These are phyloP conservation scores for Chinchilla lanigera DNA, from an alignment of 2,113 vertebrate genomes.

Conservation along the genomic window DNA sequence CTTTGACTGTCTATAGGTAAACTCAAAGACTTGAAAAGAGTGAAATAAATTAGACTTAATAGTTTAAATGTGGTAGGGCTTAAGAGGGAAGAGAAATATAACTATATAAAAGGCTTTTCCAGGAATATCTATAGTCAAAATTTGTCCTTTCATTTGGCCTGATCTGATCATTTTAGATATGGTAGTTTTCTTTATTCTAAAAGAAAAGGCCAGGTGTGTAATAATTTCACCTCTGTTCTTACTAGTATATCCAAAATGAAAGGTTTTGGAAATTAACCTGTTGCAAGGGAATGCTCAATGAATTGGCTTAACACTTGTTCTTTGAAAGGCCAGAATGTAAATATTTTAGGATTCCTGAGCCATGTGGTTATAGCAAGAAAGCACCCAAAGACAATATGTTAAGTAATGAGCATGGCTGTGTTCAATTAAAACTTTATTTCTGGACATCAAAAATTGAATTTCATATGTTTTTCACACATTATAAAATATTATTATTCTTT, in stretches of 20 bases:
- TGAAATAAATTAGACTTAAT: slow-evolving; percentile 49
- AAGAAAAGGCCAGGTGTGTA: neutral
- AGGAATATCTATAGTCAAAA: neutral
- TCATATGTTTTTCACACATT: neutral
- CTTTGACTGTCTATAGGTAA: neutral
- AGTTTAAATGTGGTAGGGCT: neutral
- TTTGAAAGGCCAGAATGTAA: neutral
- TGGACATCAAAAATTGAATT: neutral
- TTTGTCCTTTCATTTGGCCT: neutral
- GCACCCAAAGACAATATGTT: neutral
- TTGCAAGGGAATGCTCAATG: neutral
- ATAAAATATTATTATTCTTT: neutral
- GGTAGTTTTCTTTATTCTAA: neutral
- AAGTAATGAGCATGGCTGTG: neutral
- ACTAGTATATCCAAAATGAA: neutral
- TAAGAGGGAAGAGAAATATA: neutral
- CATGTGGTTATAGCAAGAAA: neutral
- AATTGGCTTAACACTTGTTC: neutral
- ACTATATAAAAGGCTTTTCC: slow-evolving; percentile 15
- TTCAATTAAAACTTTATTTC: neutral
- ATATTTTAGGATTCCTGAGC: neutral
- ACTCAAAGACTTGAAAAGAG: neutral
- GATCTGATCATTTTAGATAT: neutral
- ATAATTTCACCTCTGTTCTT: slow-evolving; percentile 5
- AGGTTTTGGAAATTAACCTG: neutral